Conservation (phyloP, 2,113 vertebrate genomes). For the Callospermophilus lateralis region DNA sequence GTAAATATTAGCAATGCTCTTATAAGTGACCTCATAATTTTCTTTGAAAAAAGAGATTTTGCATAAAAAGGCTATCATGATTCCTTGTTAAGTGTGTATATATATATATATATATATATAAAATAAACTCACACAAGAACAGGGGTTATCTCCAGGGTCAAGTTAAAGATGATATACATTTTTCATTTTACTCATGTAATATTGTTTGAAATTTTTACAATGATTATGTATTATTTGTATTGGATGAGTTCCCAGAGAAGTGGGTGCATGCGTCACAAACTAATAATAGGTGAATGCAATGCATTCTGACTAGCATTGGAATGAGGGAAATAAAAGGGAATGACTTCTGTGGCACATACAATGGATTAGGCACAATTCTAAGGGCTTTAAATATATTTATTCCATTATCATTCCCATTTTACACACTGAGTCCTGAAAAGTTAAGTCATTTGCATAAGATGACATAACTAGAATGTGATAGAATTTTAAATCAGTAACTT, state of each 20-base stretch:
- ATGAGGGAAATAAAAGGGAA: neutral
- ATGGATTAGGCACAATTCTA: neutral
- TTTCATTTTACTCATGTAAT: neutral
- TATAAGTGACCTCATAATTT: neutral
- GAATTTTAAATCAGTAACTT: neutral
- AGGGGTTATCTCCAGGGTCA: neutral
- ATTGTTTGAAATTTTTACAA: neutral
- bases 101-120: neutral
- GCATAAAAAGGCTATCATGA: neutral
- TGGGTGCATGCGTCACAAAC: neutral
- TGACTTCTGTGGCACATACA: neutral
- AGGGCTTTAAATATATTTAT: neutral
- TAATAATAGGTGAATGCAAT: neutral
- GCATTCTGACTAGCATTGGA: neutral
- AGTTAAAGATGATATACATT: neutral
- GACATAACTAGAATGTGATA: constrained; percentile 6
- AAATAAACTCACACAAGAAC: neutral
- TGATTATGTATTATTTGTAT: neutral
- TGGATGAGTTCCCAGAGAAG: neutral
- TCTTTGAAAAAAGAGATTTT: neutral
- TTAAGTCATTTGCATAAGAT: neutral
- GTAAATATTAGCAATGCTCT: constrained; percentile 7
- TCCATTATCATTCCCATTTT: neutral
- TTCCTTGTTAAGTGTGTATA: neutral
- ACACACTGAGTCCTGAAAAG: neutral